phyloP scores from a whole-genome alignment of 1,140 invertebrate genomes.

The Drosophila orosa region DNA sequence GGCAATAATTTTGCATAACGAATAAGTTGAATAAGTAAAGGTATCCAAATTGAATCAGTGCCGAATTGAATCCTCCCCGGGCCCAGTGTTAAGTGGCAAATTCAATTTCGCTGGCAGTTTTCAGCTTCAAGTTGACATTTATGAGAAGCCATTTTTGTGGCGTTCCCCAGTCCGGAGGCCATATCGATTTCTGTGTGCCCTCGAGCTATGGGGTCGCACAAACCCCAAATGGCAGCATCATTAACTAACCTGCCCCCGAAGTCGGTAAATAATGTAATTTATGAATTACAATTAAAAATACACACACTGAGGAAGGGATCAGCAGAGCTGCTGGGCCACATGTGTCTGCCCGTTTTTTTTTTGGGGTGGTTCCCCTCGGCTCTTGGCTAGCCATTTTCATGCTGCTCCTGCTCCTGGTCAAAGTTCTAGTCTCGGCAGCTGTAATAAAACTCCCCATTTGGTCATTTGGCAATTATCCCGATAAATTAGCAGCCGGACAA shows the following conservation, averaged over 20 bases:
- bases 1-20: constrained; percentile 79
- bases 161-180: neutral
- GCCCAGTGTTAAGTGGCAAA: constrained; percentile 50
- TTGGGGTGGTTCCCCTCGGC: constrained; percentile 27
- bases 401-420: constrained; percentile 22
- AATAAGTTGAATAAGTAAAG: constrained; percentile 66
- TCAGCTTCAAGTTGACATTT: constrained; percentile 43
- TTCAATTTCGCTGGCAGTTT: constrained; percentile 60
- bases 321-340: constrained; percentile 18
- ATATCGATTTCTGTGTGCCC: constrained; percentile 38
- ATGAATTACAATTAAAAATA: constrained; percentile 75
- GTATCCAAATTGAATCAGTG: constrained; percentile 74
- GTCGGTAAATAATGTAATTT: constrained; percentile 67
- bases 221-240: constrained; percentile 48
- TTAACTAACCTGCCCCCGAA: constrained; percentile 44
- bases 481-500: constrained; percentile 74
- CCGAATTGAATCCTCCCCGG: constrained; percentile 36
- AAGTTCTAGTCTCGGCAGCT: constrained; percentile 16
- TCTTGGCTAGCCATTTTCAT: constrained; percentile 39
- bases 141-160: constrained; percentile 46
- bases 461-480: constrained; percentile 78
- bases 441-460: constrained; percentile 79
- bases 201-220: neutral
- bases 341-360: constrained; percentile 26
- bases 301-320: constrained; percentile 19